phyloP scores from a whole-genome alignment of 2,113 vertebrate genomes.

The Quiscalus mexicanus region DNA sequence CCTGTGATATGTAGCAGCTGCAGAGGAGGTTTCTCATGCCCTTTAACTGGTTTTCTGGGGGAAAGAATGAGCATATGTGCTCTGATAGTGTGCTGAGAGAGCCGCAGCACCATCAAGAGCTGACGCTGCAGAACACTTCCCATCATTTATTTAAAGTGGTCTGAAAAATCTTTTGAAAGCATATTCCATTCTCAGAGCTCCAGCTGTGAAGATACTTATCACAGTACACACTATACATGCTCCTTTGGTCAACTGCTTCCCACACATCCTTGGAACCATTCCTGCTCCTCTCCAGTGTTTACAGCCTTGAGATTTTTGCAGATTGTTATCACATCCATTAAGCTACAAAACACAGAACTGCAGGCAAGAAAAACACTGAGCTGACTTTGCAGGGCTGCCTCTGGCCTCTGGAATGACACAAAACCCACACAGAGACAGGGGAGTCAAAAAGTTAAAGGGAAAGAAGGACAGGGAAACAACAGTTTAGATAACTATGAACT shows the following conservation, averaged over 20 bases:
- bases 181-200: neutral
- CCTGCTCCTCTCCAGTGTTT: conserved; percentile 1
- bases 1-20: neutral
- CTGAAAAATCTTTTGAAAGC: conserved; percentile 33
- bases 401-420: neutral
- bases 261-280: neutral
- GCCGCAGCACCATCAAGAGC: conserved; percentile 1
- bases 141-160: conserved; percentile 49
- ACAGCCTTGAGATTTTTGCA: conserved; percentile 36
- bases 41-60: conserved; percentile 23
- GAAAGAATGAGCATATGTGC: neutral
- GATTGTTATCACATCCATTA: conserved; percentile 44
- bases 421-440: neutral
- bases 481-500: conserved; percentile 33
- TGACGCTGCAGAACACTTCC: conserved; percentile 22
- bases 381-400: neutral
- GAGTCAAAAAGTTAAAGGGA: conserved; percentile 19
- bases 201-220: conserved; percentile 46
- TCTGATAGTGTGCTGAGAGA: neutral
- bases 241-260: conserved; percentile 28
- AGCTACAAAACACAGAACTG: neutral
- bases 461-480: neutral
- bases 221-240: neutral
- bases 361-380: conserved; percentile 28
- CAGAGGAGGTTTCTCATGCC: neutral